phyloP scores from a whole-genome alignment of 2,888 invertebrate genomes.

The Lasioglossum vierecki region DNA sequence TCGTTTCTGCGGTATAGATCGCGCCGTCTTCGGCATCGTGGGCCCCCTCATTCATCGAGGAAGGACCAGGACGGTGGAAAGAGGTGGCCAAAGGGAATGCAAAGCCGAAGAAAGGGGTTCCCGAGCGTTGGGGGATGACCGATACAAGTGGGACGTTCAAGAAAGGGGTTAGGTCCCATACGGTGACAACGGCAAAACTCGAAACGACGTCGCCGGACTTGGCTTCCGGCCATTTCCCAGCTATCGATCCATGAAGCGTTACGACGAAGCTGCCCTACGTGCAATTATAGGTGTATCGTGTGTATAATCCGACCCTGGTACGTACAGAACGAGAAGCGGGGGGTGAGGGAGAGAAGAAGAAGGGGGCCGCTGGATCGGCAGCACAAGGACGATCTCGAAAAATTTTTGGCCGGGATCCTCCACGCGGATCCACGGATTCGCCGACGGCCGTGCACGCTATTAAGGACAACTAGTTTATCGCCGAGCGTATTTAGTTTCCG shows the following conservation, averaged over 20 bases:
- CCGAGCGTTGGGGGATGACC: slow-evolving; percentile 49
- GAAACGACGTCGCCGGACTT: slow-evolving; percentile 83
- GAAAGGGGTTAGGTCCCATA: slow-evolving; percentile 78
- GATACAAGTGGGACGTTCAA: slow-evolving; percentile 78
- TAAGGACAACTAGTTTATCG: slow-evolving; percentile 12
- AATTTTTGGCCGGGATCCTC: slow-evolving; percentile 55
- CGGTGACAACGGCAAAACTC: slow-evolving; percentile 82
- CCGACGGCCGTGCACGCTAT: slow-evolving; percentile 39
- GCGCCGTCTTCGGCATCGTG: slow-evolving; percentile 1
- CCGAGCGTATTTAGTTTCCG: not conserved
- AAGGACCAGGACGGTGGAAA: not conserved
- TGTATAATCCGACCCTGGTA: slow-evolving; percentile 64
- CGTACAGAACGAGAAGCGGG: slow-evolving; percentile 28
- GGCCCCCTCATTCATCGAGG: not conserved
- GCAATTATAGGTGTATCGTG: slow-evolving; percentile 81
- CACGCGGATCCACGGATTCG: slow-evolving; percentile 40
- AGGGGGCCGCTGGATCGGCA: slow-evolving; percentile 37
- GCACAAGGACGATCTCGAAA: slow-evolving; percentile 56
- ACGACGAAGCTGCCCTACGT: slow-evolving; percentile 79
- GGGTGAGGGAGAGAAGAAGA: not conserved
- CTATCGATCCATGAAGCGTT: slow-evolving; percentile 82
- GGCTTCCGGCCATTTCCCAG: slow-evolving; percentile 83
- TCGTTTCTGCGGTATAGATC: not conserved
- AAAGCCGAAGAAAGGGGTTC: slow-evolving; percentile 14
- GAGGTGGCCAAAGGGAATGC: slow-evolving; percentile 9